Evolutionary conservation across 2,797 vertebrate genomes (phyloP).

Genomic region (Lophotriccus pileatus): DNA sequence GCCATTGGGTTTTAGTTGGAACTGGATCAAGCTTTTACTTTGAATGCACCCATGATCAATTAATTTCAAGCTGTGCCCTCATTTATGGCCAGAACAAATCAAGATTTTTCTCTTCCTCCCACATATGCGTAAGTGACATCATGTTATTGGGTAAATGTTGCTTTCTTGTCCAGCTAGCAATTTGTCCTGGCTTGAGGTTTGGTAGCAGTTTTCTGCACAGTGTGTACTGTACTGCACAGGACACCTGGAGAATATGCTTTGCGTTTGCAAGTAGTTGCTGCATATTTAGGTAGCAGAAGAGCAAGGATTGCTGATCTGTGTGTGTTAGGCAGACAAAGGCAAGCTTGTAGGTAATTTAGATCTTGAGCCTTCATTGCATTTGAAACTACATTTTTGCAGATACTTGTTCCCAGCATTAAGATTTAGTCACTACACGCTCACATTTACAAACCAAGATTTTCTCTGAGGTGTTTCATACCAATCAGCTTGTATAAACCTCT

Average conservation of each 20-base stretch:
- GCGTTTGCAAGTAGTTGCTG: constrained; percentile 4
- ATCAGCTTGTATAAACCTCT: background rate
- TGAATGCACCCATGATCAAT: background rate
- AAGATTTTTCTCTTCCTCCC: background rate
- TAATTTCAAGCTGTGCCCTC: constrained; percentile 2
- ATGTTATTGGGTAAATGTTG: background rate
- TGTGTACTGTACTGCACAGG: background rate
- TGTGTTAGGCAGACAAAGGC: background rate
- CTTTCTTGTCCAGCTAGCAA: background rate
- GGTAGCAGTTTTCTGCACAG: background rate
- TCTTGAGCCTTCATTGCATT: background rate
- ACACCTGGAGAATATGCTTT: constrained; percentile 34
- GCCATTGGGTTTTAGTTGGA: background rate
- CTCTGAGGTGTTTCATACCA: background rate
- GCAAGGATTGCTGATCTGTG: background rate
- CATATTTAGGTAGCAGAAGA: background rate
- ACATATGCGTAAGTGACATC: background rate
- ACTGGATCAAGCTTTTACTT: constrained; percentile 11
- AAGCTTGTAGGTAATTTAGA: background rate
- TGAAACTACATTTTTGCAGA: background rate
- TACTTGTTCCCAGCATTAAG: background rate
- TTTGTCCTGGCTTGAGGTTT: constrained; percentile 20
- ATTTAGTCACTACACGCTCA: background rate
- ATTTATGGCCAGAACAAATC: constrained; percentile 19
- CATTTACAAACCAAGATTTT: background rate